Conservation (phyloP, 2,113 vertebrate genomes). For the Abramis brama region DNA sequence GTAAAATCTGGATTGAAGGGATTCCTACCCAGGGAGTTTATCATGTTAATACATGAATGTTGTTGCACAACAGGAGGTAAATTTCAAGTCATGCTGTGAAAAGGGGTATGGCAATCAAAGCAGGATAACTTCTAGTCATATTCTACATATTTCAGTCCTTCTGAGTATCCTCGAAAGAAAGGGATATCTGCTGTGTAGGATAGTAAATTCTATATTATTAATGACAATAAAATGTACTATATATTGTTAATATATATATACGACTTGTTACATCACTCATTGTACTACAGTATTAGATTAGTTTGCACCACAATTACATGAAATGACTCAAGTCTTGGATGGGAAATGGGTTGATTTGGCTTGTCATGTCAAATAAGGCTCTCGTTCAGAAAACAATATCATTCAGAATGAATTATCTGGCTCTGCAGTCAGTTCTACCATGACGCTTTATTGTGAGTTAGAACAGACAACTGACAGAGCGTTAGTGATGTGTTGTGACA, state of each 20-base stretch:
- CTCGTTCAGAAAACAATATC: constrained; percentile 1
- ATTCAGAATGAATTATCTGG: constrained; percentile 32
- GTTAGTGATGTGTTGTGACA: constrained; percentile 2
- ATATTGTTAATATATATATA: too few species aligned
- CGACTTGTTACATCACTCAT: not conserved
- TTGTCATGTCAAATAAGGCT: constrained; percentile 53
- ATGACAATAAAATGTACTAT: too few species aligned
- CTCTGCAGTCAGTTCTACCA: not conserved
- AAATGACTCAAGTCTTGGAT: constrained; percentile 25
- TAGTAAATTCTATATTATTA: too few species aligned
- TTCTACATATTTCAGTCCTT: not conserved
- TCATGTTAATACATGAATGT: constrained; percentile 3
- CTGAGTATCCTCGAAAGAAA: not conserved
- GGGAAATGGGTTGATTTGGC: constrained; percentile 35
- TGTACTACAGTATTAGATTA: not conserved
- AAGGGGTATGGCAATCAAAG: not conserved
- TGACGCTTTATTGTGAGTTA: not conserved
- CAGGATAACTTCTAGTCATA: not conserved
- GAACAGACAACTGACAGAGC: constrained; percentile 5
- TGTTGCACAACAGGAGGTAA: constrained; percentile 4
- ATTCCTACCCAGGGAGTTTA: not conserved
- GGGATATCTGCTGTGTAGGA: not conserved
- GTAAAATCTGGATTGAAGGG: not conserved
- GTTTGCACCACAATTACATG: not conserved
- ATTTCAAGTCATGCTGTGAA: constrained; percentile 12